Evolutionary conservation across 1,140 invertebrate species (phyloP), one percentile per base, ranked within the genome.

Genomic region (Zaprionus ornatus): DNA sequence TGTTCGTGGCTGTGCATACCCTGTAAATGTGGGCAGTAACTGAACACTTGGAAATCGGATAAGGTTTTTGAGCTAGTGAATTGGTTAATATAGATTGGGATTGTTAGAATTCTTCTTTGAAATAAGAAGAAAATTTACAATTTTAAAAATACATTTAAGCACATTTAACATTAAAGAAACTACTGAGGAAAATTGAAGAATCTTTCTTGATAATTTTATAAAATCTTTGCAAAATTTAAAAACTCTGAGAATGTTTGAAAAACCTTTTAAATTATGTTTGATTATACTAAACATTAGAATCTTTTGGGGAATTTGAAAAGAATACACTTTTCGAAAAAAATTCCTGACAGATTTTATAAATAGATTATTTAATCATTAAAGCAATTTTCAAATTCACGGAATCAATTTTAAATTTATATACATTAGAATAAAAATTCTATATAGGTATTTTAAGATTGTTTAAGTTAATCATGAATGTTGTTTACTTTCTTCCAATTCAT

Each of bases 1-100:
- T 56, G 15, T 21, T 52, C 29, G 59, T 57, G 32, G 57, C 50
- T 62, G 50, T 13, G 19, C 13, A 59, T 72, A 68, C 72, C 61
- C 60, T 61, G 37, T 64, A 64, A 63, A 57, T 7, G 25, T 17
- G n/a, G 7, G 35, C 35, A 17, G n/a, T 7, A n/a, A 17, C 7
- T 7, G 13, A 7, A 17, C 2, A 7, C n/a, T 17, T 45, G 4
- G 1, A 4, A 37, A 37, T 37, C 13, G 4, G 13, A n/a, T 9
- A 42, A 10, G 0, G 29, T 10, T 29, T 2, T 3, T 0, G 9
- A 29, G 29, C 9, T 29, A 29, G 10, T 40, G 15, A 40, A 40
- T 15, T 40, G 0, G 15, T 40, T 40, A 40, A 40, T 15, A 40
- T 15, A n/a, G 3, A 9, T 37, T 37, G 9, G 9, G 12, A 5